Conservation (phyloP, 2,888 invertebrate species). For the Amphimallon solstitiale region DNA sequence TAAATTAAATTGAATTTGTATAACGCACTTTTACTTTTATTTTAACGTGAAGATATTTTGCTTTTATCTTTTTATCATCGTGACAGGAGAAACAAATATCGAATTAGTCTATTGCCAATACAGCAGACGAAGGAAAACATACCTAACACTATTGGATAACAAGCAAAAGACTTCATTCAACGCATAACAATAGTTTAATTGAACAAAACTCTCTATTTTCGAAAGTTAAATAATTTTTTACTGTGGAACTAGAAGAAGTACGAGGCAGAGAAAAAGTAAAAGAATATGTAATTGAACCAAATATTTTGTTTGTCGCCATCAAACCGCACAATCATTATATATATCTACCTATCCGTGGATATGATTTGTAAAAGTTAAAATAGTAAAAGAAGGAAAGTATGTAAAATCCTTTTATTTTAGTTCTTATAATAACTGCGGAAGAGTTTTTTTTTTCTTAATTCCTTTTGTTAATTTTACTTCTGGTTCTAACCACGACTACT, state of each 20-base stretch:
- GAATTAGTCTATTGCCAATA: not conserved
- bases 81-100: constrained; percentile 9
- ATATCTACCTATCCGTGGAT: too few species aligned
- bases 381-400: constrained; percentile 6
- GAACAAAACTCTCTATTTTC: constrained; percentile 13
- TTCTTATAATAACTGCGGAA: too few species aligned
- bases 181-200: constrained; percentile 13
- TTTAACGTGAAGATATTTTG: not conserved
- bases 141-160: constrained; percentile 5
- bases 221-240: constrained; percentile 12
- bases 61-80: not conserved
- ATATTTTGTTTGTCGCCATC: not conserved
- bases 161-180: not conserved
- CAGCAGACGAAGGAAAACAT: not conserved
- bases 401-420: not conserved
- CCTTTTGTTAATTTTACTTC: not conserved
- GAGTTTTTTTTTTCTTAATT: not conserved
- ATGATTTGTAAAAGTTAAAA: constrained; percentile 17
- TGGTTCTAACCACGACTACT: not conserved
- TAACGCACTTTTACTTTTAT: constrained; percentile 13
- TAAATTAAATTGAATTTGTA: not conserved
- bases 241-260: not conserved
- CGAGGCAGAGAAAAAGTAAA: not conserved
- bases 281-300: constrained; percentile 5
- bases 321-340: not conserved